Evolutionary conservation across 1,140 invertebrate genomes (phyloP).

Genomic region (Platyscapa corneri): DNA sequence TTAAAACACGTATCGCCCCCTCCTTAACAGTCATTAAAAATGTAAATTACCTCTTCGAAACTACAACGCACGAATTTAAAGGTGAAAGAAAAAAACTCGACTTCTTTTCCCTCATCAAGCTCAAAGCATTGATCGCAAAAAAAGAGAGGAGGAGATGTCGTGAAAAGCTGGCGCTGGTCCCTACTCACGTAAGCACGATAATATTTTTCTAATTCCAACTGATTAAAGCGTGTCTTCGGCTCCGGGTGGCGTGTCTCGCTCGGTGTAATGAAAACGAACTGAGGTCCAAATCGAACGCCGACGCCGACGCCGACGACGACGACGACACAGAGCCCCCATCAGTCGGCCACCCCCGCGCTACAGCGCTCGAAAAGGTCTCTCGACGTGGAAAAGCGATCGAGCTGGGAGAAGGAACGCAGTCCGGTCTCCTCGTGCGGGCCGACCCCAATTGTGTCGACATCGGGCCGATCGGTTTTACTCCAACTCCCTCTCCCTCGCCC

Average conservation of each 20-base stretch:
- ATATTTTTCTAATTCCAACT: constrained; percentile 52
- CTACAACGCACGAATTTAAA: constrained; percentile 18
- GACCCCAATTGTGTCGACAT: constrained; percentile 53
- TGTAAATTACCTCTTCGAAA: constrained; percentile 9
- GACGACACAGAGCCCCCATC: no score
- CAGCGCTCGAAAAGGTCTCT: background rate
- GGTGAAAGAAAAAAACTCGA: background rate
- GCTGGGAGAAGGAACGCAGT: background rate
- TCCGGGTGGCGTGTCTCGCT: background rate
- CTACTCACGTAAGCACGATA: constrained; percentile 31
- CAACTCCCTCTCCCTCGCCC: background rate
- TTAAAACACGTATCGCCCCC: background rate
- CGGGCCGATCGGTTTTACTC: constrained; percentile 43
- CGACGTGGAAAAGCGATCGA: background rate
- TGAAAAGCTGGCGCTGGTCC: background rate
- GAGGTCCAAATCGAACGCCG: background rate
- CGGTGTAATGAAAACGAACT: constrained; percentile 45
- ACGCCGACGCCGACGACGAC: background rate
- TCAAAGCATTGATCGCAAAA: background rate
- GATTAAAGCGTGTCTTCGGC: constrained; percentile 50
- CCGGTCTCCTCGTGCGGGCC: background rate
- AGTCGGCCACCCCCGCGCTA: background rate
- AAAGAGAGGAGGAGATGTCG: background rate
- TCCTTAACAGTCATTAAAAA: constrained; percentile 13
- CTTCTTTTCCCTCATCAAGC: background rate